Evolutionary conservation across 2,797 vertebrate species (phyloP).

Genomic region (Typhlichthys subterraneus): DNA sequence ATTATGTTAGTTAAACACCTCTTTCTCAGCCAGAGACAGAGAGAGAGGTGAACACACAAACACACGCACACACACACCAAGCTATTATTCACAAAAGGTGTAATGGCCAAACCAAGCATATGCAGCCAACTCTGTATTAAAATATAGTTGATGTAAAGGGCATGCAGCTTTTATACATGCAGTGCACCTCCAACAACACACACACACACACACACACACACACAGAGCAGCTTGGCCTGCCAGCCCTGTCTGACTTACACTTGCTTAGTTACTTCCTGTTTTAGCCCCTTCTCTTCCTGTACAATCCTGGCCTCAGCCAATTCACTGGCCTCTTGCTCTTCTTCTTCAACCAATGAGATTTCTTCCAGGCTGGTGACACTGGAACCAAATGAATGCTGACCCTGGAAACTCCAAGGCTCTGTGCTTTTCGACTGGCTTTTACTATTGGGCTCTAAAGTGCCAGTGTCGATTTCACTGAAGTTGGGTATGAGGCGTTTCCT

Average conservation of each 20-base stretch:
- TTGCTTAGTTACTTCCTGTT: slow-evolving; percentile 32
- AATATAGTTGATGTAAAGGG: background rate
- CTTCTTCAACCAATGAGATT: slow-evolving; percentile 41
- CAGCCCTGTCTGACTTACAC: slow-evolving; percentile 71
- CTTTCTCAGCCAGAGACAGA: background rate
- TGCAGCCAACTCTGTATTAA: background rate
- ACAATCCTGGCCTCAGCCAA: slow-evolving; percentile 9
- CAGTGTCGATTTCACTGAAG: slow-evolving; percentile 53
- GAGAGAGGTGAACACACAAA: background rate
- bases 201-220: background rate
- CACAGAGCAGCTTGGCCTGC: slow-evolving; percentile 19
- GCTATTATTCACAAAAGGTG: background rate
- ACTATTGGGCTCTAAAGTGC: slow-evolving; percentile 18
- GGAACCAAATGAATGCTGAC: background rate
- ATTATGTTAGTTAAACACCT: slow-evolving; percentile 19
- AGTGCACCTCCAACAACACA: background rate
- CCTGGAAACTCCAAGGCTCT: slow-evolving; percentile 6
- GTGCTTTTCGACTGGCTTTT: slow-evolving; percentile 6
- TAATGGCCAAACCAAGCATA: background rate
- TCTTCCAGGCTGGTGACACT: slow-evolving; percentile 38
- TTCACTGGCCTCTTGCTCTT: slow-evolving; percentile 25
- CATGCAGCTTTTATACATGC: background rate
- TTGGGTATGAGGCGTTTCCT: slow-evolving; percentile 70
- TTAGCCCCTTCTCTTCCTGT: slow-evolving; percentile 27
- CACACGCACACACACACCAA: background rate